Evolutionary conservation across 1,140 invertebrate species (phyloP), one percentile per base, ranked within the genome.

Genomic region (Eciton burchellii): DNA sequence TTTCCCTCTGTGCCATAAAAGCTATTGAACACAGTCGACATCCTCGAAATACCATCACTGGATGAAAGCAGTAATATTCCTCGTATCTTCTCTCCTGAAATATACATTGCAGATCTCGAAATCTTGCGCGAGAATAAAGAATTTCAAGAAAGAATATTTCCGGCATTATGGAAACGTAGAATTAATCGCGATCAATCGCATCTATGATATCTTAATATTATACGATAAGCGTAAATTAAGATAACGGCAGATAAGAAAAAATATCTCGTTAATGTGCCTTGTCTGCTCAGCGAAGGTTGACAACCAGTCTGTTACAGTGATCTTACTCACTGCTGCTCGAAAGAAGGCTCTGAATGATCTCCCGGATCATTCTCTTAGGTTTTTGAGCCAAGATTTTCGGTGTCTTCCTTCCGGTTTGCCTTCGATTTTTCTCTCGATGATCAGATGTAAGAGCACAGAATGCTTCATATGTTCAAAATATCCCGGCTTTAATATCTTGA

Each of bases 1-100:
- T 77, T 54, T 56, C 3, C 63, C 8, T 29, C 74, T 19, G 62
- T 56, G 29, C 16, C 35, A 21, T 68, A 56, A 79, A 79, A 79
- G 49, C 74, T 45, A 70, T 70, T 24, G 47, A 21, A 57, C 63
- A 29, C 21, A 56, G 8, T 68, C 62, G 74, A 66, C 21, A 68
- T 43, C 47, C 62, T 79, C 74, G n/a, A 57, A 66, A 57, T 79
- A 57, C 19, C 68, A 56, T 65, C 14, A 19, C 11, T 21, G 49
- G 49, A 12, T 24, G 54, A 8, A 43, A 14, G 29, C 60, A 65
- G 45, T 66, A 8, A 56, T 79, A 5, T 45, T 45, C 3, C n/a
- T 52, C 16, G 9, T 24, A 16, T 68, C 35, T 68, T 21, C 41
- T 24, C 19, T 26, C 9, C n/a, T 12, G 21, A 57, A 70, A 79